Base-by-base conservation (phyloP, 1,140 invertebrate species). In the Oryctes rhinoceros region DNA sequence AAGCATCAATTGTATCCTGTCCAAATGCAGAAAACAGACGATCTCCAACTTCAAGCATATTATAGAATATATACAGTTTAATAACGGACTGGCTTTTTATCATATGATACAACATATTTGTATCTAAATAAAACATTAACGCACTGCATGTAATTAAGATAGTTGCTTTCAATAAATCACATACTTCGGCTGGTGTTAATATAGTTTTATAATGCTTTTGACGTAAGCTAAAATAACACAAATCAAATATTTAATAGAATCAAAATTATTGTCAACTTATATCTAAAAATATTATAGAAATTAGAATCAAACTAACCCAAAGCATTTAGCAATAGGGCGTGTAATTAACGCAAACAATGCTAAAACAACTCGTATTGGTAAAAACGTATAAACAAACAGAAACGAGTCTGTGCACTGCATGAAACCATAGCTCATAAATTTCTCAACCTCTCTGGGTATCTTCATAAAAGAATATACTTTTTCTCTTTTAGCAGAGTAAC, bases 21-120 rank as follows among this genome's bases (percentile, higher is more conserved):
- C 98, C 98, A 91, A 99, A 99, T 35, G 97, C 96, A 79, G 97
- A 98, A 86, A 99, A 96, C 71, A 99, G 89, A 82, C 96, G 91
- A 89, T 99, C 98, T 20, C 96, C 97, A 59, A 98, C 98, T 91
- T 99, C 99, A 76, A 99, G 89, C 97, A 99, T 99, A 89, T 99
- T 99, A 88, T 98, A 99, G 89, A 99, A 99, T 87, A 99, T 98
- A 87, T 99, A 99, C 74, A 99, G 89, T 87, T 99, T 99, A 86
- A 99, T 99, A 75, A 99, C 96, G 78, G 97, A 98, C 87, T 99
- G 99, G 85, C 96, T 98, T 88, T 99, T 97, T 37, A 99, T 98
- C 82, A 99, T 90, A 89, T 99, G 99, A 89, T 99, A 99, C 90
- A 99, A 94, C 91, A 99, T 96, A 81, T 98, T 99, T 11, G 97